Conservation (phyloP, 2,888 invertebrate genomes). For the Rhopalosiphum nymphaeae region DNA sequence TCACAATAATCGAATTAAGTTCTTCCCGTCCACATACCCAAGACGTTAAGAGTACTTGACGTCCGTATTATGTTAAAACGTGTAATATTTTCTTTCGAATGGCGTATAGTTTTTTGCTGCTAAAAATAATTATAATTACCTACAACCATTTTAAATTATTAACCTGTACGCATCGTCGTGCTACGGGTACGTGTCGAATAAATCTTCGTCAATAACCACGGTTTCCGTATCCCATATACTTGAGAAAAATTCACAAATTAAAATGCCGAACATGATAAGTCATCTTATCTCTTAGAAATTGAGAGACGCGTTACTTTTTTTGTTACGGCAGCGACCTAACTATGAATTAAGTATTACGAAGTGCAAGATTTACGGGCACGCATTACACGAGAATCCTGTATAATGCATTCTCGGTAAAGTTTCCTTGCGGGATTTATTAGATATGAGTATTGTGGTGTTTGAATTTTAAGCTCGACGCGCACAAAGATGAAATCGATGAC, state of each 20-base stretch:
- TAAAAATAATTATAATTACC: not conserved
- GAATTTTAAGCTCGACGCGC: not conserved
- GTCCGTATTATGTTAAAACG: too few relatives aligned
- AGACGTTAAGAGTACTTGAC: not conserved
- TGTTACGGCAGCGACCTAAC: not conserved
- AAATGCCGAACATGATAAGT: not conserved
- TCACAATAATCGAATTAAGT: not conserved
- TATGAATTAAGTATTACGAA: not conserved
- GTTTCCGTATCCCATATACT: not conserved
- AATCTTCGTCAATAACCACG: not conserved
- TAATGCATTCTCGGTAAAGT: not conserved
- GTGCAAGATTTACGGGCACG: not conserved
- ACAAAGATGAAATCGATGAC: not conserved
- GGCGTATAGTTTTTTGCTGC: too few relatives aligned
- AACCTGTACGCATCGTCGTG: not conserved
- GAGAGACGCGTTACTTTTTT: not conserved
- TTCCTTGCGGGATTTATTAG: not conserved
- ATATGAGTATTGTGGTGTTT: not conserved
- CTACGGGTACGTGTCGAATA: not conserved
- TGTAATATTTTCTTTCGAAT: not conserved
- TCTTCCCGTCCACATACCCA: not conserved
- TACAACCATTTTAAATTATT: not conserved
- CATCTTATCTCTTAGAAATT: not conserved
- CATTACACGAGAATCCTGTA: slow-evolving; percentile 1
- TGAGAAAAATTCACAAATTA: not conserved